Evolutionary conservation across 2,888 invertebrate genomes (phyloP).

Genomic region (Mechanitis messenoides): DNA sequence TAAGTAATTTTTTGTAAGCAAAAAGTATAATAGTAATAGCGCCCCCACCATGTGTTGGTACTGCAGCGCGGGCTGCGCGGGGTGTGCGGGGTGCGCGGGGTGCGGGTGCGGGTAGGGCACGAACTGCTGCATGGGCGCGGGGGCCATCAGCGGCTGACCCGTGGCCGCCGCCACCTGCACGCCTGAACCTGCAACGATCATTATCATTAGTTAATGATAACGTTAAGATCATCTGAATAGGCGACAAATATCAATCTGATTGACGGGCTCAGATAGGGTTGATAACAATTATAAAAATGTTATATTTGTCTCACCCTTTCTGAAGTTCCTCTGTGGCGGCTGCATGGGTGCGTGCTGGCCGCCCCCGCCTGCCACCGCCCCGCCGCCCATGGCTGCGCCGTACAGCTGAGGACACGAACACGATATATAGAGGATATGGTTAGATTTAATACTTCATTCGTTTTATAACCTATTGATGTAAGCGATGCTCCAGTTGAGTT

Average conservation of each 20-base stretch:
- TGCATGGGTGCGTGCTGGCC: conserved; percentile 70
- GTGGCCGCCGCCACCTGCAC: conserved; percentile 90
- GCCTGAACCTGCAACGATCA: conserved; percentile 53
- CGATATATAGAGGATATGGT: no score
- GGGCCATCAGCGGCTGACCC: conserved; percentile 89
- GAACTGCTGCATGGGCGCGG: conserved; percentile 84
- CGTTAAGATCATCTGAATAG: no score
- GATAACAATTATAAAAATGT: not conserved
- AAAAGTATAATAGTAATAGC: not conserved
- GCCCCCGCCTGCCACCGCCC: conserved; percentile 51
- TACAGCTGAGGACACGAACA: conserved; percentile 46
- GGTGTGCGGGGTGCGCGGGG: conserved; percentile 47
- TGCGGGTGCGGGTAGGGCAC: conserved; percentile 80
- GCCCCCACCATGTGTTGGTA: conserved; percentile 65
- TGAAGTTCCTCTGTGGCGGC: conserved; percentile 55
- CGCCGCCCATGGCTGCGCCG: conserved; percentile 60
- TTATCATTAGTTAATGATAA: no score
- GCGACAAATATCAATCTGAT: not conserved
- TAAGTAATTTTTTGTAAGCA: no score
- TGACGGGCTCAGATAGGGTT: not conserved
- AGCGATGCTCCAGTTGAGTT: no score
- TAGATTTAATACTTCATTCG: no score
- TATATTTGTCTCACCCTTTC: conserved; percentile 48
- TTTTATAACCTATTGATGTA: no score
- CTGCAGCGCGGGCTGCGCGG: conserved; percentile 69